phyloP scores from a whole-genome alignment of 1,140 invertebrate genomes.

The Pseudoatta argentina region DNA sequence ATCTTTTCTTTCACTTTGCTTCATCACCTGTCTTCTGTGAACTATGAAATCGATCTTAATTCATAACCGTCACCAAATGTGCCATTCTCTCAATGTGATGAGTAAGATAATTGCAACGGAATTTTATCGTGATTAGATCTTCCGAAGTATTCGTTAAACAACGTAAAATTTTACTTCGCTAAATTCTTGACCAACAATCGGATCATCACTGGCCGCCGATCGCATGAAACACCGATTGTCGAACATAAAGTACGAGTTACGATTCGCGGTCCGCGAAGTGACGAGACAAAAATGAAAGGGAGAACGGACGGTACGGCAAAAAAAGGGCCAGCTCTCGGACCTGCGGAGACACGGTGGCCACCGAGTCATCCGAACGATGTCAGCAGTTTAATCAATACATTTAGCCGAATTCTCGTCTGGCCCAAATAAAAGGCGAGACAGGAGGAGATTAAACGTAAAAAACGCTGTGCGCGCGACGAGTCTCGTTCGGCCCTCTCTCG shows the following conservation, averaged over 20 bases:
- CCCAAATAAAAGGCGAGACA: slow-evolving; percentile 85
- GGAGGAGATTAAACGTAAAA: slow-evolving; percentile 79
- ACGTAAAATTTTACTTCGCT: slow-evolving; percentile 52
- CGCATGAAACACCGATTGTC: slow-evolving; percentile 65
- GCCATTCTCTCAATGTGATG: background rate
- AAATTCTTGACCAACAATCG: slow-evolving; percentile 71
- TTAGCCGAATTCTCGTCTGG: slow-evolving; percentile 86
- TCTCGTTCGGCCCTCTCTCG: slow-evolving; percentile 43
- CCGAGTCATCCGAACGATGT: slow-evolving; percentile 83
- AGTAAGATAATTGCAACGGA: background rate
- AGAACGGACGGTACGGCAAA: slow-evolving; percentile 67
- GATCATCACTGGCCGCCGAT: slow-evolving; percentile 31
- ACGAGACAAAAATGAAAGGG: slow-evolving; percentile 60
- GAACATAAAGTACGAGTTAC: slow-evolving; percentile 69
- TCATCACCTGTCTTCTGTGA: background rate
- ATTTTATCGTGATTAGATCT: slow-evolving; percentile 2
- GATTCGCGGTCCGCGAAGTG: slow-evolving; percentile 50
- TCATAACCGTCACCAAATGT: background rate
- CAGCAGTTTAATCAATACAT: slow-evolving; percentile 86
- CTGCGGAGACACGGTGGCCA: slow-evolving; percentile 82
- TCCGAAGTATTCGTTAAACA: slow-evolving; percentile 10
- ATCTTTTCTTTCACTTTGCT: background rate
- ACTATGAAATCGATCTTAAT: background rate
- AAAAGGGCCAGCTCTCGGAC: slow-evolving; percentile 78
- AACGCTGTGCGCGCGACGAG: slow-evolving; percentile 77